A percentile compares a stretch with the other conserved stretches of the same genome.
These are phyloP conservation scores for Esox niger DNA, from an alignment of 2,113 vertebrate genomes.

Conservation along the genomic window DNA sequence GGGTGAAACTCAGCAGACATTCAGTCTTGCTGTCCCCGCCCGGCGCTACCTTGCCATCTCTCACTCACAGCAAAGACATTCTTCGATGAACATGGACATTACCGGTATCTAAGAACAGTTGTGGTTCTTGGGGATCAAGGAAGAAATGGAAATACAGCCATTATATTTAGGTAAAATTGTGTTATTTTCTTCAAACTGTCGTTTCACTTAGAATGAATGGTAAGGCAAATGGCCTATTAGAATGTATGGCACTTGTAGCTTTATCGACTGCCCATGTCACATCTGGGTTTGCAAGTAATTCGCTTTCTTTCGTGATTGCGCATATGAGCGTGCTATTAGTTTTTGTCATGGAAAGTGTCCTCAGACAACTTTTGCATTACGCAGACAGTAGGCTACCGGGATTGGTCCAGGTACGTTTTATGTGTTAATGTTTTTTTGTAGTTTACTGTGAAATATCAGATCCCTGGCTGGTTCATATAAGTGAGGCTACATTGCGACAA, in stretches of 20 bases:
- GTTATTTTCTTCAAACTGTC: not conserved
- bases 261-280: not conserved
- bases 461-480: no score
- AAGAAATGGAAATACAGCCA: conserved; percentile 7
- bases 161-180: conserved; percentile 30
- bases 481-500: no score
- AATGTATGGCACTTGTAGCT: conserved; percentile 10
- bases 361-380: conserved; percentile 4
- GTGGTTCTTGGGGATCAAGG: not conserved
- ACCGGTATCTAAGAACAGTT: not conserved
- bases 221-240: no score
- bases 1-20: conserved; percentile 17
- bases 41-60: conserved; percentile 1
- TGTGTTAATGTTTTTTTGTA: not conserved
- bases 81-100: not conserved
- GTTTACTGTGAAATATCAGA: not conserved
- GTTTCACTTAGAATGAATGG: not conserved
- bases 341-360: not conserved
- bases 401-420: not conserved
- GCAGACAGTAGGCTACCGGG: not conserved
- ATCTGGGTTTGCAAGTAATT: no score
- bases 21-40: conserved; percentile 4
- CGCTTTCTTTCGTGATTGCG: no score
- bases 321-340: not conserved
- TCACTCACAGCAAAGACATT: not conserved